A percentile compares a stretch with the other conserved stretches of the same genome.
Evolutionary conservation across 2,113 vertebrate species (phyloP).

Genomic region (Thalassoma bifasciatum): DNA sequence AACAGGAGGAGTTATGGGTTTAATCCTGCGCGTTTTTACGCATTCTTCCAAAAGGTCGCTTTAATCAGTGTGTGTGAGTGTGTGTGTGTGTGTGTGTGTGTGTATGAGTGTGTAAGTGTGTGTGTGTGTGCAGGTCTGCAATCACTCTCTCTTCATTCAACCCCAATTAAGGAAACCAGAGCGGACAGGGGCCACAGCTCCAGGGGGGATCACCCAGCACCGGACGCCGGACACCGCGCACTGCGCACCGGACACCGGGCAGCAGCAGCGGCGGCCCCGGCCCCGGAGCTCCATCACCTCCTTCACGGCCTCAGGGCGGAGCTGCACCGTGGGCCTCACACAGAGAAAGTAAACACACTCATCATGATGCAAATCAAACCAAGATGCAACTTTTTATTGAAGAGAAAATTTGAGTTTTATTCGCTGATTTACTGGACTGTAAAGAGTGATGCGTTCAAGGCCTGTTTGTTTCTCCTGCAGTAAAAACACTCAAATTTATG

Average conservation of each 20-base stretch:
- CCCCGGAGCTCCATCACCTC: constrained; percentile 11
- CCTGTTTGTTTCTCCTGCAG: no score
- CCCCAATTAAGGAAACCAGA: constrained; percentile 85
- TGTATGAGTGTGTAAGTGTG: no score
- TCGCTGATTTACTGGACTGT: no score
- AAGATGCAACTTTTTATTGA: no score
- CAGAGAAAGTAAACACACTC: constrained; percentile 9
- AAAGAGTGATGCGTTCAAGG: no score
- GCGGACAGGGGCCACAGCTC: constrained; percentile 85
- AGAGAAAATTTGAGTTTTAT: no score
- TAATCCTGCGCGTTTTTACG: neutral
- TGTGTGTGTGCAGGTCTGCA: neutral
- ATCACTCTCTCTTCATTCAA: no score
- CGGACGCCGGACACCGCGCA: no score
- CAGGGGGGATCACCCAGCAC: no score
- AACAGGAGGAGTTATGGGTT: no score
- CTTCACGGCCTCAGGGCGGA: constrained; percentile 7
- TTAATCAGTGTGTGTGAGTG: constrained; percentile 12
- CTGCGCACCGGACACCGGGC: constrained; percentile 92
- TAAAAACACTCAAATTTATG: no score
- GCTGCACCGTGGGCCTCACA: neutral
- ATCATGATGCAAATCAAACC: neutral
- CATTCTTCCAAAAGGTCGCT: neutral
- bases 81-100: neutral
- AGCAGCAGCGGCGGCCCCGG: constrained; percentile 73